Conservation (phyloP, 2,113 vertebrate species). For the Romanogobio albipinnatus region DNA sequence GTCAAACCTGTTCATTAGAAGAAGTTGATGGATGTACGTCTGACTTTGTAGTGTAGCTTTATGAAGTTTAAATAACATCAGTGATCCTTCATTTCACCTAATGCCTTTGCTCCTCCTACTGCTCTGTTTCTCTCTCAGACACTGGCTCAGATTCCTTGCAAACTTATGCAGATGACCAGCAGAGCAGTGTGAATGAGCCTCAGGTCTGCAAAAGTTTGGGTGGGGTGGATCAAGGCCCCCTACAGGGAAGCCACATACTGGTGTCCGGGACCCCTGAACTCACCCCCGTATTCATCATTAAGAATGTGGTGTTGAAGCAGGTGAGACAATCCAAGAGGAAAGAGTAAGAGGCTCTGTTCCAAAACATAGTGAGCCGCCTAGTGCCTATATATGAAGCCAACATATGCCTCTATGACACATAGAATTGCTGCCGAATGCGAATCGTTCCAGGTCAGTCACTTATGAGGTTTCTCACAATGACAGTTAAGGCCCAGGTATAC, state of each 20-base stretch:
- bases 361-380: background rate
- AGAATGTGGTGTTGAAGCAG: constrained; percentile 67
- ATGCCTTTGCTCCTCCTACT: background rate
- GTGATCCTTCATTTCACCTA: background rate
- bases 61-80: background rate
- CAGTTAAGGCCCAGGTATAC: background rate
- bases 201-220: constrained; percentile 38
- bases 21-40: background rate
- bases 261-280: constrained; percentile 33
- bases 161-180: constrained; percentile 66
- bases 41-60: background rate
- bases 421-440: background rate
- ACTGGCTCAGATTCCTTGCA: constrained; percentile 70
- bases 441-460: background rate
- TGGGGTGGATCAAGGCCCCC: constrained; percentile 19
- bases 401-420: background rate
- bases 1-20: background rate
- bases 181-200: constrained; percentile 48
- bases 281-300: constrained; percentile 63
- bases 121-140: constrained; percentile 58
- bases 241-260: constrained; percentile 37
- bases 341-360: background rate
- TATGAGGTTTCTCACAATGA: background rate
- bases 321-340: constrained; percentile 49
- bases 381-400: background rate